Conservation (phyloP, 2,113 vertebrate genomes). For the Cathartes aura region DNA sequence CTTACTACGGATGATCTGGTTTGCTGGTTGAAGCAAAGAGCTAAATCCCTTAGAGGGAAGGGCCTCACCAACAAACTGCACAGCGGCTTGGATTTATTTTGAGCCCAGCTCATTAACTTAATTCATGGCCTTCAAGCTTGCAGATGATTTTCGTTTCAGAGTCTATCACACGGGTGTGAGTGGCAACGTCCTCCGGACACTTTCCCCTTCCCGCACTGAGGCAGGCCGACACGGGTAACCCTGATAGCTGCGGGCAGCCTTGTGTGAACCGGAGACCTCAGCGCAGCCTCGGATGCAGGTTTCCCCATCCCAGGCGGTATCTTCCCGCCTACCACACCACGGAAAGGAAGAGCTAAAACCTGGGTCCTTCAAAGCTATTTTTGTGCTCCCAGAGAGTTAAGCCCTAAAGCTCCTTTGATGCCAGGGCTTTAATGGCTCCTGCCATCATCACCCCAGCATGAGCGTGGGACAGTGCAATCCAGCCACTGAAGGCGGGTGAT, state of each 20-base stretch:
- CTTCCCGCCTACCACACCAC: background rate
- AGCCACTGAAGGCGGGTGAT: accelerated
- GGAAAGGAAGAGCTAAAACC: background rate
- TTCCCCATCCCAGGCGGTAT: too few relatives aligned
- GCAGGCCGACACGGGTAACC: accelerated
- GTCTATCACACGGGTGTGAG: accelerated
- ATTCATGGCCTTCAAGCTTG: background rate
- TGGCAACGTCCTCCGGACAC: accelerated
- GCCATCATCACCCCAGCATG: accelerated
- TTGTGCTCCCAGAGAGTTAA: background rate
- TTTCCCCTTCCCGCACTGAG: accelerated
- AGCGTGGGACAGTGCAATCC: background rate
- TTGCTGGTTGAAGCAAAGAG: background rate
- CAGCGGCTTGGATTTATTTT: background rate
- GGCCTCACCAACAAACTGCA: background rate
- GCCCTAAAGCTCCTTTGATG: background rate
- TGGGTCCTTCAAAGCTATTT: background rate
- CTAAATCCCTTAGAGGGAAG: background rate
- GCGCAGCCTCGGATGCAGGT: background rate
- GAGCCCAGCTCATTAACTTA: background rate
- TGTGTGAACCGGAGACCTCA: background rate
- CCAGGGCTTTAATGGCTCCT: background rate
- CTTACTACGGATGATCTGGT: background rate
- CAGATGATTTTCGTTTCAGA: background rate
- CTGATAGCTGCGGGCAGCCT: accelerated